Evolutionary conservation across 2,113 vertebrate species (phyloP).

Genomic region (Gnathonemus longibarbis): DNA sequence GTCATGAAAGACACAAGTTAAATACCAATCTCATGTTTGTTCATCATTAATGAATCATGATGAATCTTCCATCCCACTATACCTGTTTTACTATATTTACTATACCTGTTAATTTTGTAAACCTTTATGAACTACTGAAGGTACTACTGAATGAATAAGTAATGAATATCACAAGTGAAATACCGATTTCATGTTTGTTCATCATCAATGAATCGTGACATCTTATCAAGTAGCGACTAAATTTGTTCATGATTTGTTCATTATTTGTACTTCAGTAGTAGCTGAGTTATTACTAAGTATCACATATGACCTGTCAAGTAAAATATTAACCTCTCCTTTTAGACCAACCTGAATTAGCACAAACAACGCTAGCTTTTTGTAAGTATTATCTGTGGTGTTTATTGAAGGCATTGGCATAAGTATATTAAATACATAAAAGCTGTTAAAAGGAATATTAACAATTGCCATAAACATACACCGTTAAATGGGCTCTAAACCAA

Average conservation of each 20-base stretch:
- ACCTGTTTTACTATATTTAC: too few relatives aligned
- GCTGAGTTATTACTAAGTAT: neutral
- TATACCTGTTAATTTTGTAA: neutral
- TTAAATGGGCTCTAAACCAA: neutral
- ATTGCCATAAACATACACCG: neutral
- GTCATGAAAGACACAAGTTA: neutral
- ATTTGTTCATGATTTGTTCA: neutral
- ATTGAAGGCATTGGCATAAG: neutral
- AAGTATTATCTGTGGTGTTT: neutral
- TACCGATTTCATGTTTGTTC: neutral
- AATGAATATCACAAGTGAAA: neutral
- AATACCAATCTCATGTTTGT: neutral
- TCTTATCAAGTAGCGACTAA: neutral
- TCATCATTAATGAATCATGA: neutral
- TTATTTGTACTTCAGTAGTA: neutral
- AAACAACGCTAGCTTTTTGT: neutral
- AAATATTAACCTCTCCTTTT: neutral
- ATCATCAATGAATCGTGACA: neutral
- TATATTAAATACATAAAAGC: neutral
- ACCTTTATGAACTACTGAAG: neutral
- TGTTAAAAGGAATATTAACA: neutral
- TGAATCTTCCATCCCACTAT: neutral
- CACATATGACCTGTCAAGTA: neutral
- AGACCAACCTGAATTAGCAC: neutral
- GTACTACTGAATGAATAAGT: neutral